Evolutionary conservation across 2,888 invertebrate genomes (phyloP), one percentile per base, ranked within the genome.

Genomic region (Spilarctia lutea): DNA sequence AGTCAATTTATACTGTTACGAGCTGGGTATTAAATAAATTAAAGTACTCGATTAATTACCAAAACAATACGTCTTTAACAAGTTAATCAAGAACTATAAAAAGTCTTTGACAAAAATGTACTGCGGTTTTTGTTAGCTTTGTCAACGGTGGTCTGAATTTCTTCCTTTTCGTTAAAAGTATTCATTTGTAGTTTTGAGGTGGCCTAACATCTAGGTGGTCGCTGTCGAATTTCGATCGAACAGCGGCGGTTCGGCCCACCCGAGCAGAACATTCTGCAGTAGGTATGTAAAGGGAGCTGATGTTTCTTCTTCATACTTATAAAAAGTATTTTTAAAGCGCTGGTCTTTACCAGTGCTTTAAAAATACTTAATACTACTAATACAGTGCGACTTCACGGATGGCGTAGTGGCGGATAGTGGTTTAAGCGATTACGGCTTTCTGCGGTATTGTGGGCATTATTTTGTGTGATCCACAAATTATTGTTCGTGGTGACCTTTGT

Each of bases 131-230:
- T 79, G 68, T 67, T 16, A 45, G 24, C 39, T 74, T 16, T 68
- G 80, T 75, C 73, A 78, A 69, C 68, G 82, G 87, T 87, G 87
- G 86, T 87, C 89, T 74, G 71, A 75, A 82, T 83, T 79, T 82
- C 18, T 77, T n/a, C 56, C 33, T 91, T 91, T 91, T 90, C 90
- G 83, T 82, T 72, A 67, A 69, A 77, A 83, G 82, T 83, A 82
- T 79, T 86, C 74, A 79, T 76, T 76, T 71, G 83, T 30, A 63
- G 80, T 83, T 82, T 86, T 78, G 60, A 79, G 79, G 80, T 81
- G 79, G 75, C 68, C 75, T 82, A 79, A 79, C 76, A 60, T 73
- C 81, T 81, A 83, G 86, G 86, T 87, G 86, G 88, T 85, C 86
- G 82, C 16, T 33, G 33, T 33, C 80, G 80, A 86, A 88, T 86